phyloP scores from a whole-genome alignment of 2,888 invertebrate genomes.

The Epinotia nisella region DNA sequence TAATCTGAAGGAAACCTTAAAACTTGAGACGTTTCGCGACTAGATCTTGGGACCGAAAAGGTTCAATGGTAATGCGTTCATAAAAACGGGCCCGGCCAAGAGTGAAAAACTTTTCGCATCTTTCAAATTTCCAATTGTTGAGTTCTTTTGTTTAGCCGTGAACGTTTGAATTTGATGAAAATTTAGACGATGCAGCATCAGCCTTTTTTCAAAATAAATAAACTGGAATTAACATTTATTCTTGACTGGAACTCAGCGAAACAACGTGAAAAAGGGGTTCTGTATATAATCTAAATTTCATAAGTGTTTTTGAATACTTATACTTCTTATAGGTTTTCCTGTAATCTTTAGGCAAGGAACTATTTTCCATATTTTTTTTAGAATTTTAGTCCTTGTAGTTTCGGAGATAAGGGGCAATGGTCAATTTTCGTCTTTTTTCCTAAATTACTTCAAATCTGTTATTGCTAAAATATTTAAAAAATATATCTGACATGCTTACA shows the following conservation, averaged over 20 bases:
- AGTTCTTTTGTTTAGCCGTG: slow-evolving; percentile 38
- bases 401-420: no score
- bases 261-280: not conserved
- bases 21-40: slow-evolving; percentile 40
- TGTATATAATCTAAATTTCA: no score
- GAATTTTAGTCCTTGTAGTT: no score
- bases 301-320: no score
- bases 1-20: slow-evolving; percentile 31
- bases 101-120: slow-evolving; percentile 69
- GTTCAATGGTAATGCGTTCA: slow-evolving; percentile 69
- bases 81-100: slow-evolving; percentile 55
- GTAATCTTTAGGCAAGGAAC: no score
- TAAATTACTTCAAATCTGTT: no score
- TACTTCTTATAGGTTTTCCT: no score
- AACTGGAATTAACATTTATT: not conserved
- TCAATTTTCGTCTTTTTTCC: no score
- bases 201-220: not conserved
- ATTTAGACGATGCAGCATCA: not conserved
- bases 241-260: not conserved
- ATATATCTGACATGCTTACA: no score
- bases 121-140: slow-evolving; percentile 58
- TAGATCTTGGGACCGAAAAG: slow-evolving; percentile 60
- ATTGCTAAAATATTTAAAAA: no score
- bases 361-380: no score
- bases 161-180: slow-evolving; percentile 1